These are phyloP conservation scores for Dichetophora obliterata DNA, from an alignment of 2,888 invertebrate genomes.

Conservation along the genomic window DNA sequence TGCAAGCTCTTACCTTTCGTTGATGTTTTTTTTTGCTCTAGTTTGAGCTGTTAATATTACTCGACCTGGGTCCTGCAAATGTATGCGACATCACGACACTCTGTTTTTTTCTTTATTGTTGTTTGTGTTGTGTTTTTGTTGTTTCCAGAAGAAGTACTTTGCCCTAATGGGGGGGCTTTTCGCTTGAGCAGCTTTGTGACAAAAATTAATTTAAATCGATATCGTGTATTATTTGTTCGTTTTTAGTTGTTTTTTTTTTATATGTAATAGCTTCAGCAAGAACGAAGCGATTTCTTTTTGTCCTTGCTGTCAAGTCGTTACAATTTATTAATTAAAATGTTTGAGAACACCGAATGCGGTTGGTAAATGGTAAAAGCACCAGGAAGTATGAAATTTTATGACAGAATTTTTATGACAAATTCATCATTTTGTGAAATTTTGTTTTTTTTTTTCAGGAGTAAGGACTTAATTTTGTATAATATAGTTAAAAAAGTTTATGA, in stretches of 20 bases:
- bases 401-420: no score
- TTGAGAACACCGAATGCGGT: neutral
- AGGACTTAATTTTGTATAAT: no score
- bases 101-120: conserved; percentile 61
- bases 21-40: neutral
- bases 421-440: no score
- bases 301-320: conserved; percentile 28
- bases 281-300: conserved; percentile 8
- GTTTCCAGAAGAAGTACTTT: conserved; percentile 62
- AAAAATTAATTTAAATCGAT: conserved; percentile 69
- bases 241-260: conserved; percentile 35
- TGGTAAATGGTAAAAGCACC: neutral
- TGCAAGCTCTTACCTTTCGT: neutral
- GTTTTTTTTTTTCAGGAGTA: no score
- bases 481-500: no score
- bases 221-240: conserved; percentile 54
- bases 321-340: conserved; percentile 44
- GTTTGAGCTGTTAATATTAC: neutral
- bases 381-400: no score
- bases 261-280: neutral
- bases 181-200: conserved; percentile 69
- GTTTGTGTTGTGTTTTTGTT: conserved; percentile 3
- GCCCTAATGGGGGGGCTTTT: conserved; percentile 69
- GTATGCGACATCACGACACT: conserved; percentile 60
- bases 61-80: conserved; percentile 50